Conservation (phyloP, 2,113 vertebrate species). For the Nicator chloris region DNA sequence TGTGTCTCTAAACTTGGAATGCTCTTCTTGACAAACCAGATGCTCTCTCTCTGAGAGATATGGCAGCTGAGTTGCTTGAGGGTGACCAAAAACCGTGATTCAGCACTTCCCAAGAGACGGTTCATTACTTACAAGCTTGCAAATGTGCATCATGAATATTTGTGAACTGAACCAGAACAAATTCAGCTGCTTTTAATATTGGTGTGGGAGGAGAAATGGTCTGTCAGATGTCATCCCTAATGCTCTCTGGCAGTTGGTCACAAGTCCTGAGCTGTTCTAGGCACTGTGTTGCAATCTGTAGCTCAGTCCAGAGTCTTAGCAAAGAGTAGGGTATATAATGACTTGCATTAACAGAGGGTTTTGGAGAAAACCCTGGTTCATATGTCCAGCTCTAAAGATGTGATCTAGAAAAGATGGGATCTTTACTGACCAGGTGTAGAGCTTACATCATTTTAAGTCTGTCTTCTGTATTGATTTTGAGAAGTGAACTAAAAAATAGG, state of each 20-base stretch:
- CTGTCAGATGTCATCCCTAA: background rate
- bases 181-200: background rate
- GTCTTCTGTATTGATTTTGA: background rate
- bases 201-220: background rate
- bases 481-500: background rate
- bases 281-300: background rate
- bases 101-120: background rate
- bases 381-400: background rate
- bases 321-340: background rate
- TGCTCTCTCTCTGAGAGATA: background rate
- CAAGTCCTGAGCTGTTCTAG: background rate
- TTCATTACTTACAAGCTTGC: background rate
- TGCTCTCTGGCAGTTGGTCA: background rate
- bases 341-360: background rate
- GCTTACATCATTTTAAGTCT: background rate
- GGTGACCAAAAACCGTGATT: background rate
- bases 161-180: constrained; percentile 4
- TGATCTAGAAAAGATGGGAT: background rate
- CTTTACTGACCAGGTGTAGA: background rate
- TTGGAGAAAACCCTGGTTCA: background rate
- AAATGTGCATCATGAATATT: background rate
- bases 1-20: background rate
- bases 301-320: background rate
- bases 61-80: background rate
- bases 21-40: background rate